Percentiles rank a stretch among this genome's conserved stretches.
Evolutionary conservation across 2,113 vertebrate genomes (phyloP).

Genomic region (Thunnus thynnus): DNA sequence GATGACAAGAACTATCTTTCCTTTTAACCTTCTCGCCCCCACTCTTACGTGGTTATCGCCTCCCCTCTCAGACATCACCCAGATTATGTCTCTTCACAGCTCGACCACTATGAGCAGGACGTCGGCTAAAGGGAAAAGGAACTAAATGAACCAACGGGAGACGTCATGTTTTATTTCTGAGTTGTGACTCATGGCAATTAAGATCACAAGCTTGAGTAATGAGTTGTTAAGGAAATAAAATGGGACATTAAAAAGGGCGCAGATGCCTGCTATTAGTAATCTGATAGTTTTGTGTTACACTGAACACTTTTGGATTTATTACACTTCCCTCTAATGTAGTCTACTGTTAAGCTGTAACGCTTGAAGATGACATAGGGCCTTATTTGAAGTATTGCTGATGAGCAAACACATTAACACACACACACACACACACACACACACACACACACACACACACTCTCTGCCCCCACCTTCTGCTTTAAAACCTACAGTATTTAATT

Average conservation of each 20-base stretch:
- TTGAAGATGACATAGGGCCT: constrained; percentile 36
- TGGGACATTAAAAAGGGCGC: constrained; percentile 45
- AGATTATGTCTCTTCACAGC: constrained; percentile 78
- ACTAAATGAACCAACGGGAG: constrained; percentile 43
- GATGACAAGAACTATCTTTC: constrained; percentile 83
- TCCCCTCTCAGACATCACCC: constrained; percentile 73
- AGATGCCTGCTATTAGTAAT: constrained; percentile 42
- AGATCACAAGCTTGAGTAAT: constrained; percentile 55
- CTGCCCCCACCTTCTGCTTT: constrained; percentile 20
- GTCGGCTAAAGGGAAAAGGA: constrained; percentile 40
- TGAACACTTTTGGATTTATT: constrained; percentile 41
- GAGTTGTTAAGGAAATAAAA: constrained; percentile 58
- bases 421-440: background rate
- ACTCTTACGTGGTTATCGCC: constrained; percentile 80
- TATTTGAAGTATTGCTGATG: constrained; percentile 44
- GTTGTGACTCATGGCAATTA: constrained; percentile 64
- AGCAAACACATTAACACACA: constrained; percentile 53
- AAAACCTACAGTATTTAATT: constrained; percentile 75
- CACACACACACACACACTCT: background rate
- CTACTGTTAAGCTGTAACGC: constrained; percentile 36
- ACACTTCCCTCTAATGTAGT: constrained; percentile 32
- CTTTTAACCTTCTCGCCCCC: constrained; percentile 84
- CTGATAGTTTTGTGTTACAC: constrained; percentile 40
- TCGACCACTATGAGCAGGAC: constrained; percentile 51
- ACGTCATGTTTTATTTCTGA: constrained; percentile 71